These are phyloP conservation scores for Caenorhabditis angaria DNA, from an alignment of 2,888 invertebrate species.

Conservation along the genomic window DNA sequence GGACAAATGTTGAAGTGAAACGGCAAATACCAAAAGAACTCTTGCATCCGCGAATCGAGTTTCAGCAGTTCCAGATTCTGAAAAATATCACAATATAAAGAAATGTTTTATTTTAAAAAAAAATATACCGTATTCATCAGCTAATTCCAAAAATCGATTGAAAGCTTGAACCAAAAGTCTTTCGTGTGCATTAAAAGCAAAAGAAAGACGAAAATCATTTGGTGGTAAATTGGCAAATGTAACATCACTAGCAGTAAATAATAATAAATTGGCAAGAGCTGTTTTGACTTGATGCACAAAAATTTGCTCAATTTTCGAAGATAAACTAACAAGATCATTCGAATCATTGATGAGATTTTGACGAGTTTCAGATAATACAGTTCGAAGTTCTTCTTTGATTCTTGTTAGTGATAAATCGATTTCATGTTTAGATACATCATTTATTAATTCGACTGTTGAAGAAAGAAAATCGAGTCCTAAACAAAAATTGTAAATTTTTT, in stretches of 20 bases:
- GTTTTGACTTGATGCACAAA: constrained; percentile 68
- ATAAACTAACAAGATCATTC: constrained; percentile 30
- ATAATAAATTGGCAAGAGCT: constrained; percentile 67
- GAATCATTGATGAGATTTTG: constrained; percentile 20
- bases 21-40: constrained; percentile 53
- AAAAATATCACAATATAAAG: not conserved
- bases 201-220: constrained; percentile 50
- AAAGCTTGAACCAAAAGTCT: constrained; percentile 59
- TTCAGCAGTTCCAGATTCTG: constrained; percentile 41
- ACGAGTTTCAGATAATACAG: constrained; percentile 48
- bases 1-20: constrained; percentile 55
- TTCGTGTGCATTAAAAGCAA: constrained; percentile 63
- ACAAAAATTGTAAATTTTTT: constrained; percentile 5
- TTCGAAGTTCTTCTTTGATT: constrained; percentile 49
- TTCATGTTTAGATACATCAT: constrained; percentile 59
- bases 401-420: constrained; percentile 56
- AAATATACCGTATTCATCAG: constrained; percentile 43
- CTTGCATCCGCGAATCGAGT: constrained; percentile 40
- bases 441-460: constrained; percentile 54
- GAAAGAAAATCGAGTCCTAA: constrained; percentile 59
- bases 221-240: constrained; percentile 61
- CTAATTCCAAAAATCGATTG: constrained; percentile 41
- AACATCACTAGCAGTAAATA: constrained; percentile 71
- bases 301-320: constrained; percentile 59
- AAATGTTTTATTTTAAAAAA: not conserved